A percentile compares a stretch with the other conserved stretches of the same genome.
Evolutionary conservation across 1,140 invertebrate genomes (phyloP).

Genomic region (Spodoptera litura): DNA sequence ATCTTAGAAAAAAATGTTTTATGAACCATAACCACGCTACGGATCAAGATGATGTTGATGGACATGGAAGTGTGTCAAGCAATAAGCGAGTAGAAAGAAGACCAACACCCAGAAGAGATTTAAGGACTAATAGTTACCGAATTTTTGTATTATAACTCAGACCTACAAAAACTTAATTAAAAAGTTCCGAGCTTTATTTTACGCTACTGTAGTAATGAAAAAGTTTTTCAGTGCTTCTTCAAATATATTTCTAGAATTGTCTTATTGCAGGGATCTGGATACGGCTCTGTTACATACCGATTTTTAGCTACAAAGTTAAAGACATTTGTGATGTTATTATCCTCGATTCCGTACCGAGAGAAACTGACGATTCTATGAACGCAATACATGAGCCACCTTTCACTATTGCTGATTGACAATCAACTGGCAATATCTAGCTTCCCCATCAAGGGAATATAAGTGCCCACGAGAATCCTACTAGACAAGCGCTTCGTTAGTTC

Average conservation of each 20-base stretch:
- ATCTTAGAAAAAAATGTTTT: too few relatives aligned
- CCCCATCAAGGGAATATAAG: constrained; percentile 26
- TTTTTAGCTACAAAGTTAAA: not conserved
- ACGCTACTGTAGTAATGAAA: constrained; percentile 1
- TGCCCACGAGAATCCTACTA: not conserved
- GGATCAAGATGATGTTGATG: not conserved
- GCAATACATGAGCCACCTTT: constrained; percentile 10
- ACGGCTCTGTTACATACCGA: too few relatives aligned
- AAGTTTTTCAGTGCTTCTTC: not conserved
- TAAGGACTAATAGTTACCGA: not conserved
- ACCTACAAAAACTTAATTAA: not conserved
- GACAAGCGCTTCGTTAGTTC: not conserved
- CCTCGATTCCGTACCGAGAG: not conserved
- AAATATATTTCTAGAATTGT: too few relatives aligned
- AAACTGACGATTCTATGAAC: not conserved
- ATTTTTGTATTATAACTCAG: not conserved
- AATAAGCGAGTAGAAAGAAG: not conserved
- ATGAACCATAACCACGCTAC: not conserved
- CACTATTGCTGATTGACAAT: constrained; percentile 32
- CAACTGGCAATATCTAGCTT: constrained; percentile 9
- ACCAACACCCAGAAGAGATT: not conserved
- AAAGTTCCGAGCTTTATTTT: not conserved
- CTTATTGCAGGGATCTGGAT: too few relatives aligned
- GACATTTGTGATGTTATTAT: not conserved
- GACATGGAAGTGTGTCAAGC: not conserved